Base-by-base conservation (phyloP, 30 jellyfish, hydroid and myxozoan genomes). In the Morbakka virulenta region DNA sequence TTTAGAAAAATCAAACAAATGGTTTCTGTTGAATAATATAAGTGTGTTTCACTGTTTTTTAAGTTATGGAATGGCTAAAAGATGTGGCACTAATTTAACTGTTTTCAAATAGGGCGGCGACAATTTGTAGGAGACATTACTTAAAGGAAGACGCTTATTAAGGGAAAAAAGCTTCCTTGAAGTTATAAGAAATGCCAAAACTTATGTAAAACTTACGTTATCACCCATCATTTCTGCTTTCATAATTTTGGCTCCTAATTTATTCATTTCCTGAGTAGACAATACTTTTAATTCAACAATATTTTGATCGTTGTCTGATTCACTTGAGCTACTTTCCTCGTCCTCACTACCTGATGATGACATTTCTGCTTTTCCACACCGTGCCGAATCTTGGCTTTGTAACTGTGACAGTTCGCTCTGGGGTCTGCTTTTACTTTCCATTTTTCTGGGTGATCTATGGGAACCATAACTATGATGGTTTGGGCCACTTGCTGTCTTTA, bases 171-270 rank as follows among this genome's bases (percentile, higher is more conserved):
- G n/a, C n/a, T n/a, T n/a, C n/a, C n/a, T n/a, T n/a, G n/a, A n/a
- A n/a, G n/a, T n/a, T n/a, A n/a, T n/a, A n/a, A n/a, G n/a, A n/a
- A n/a, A n/a, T n/a, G n/a, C n/a, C n/a, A n/a, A n/a, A n/a, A n/a
- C n/a, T n/a, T n/a, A n/a, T n/a, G n/a, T n/a, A n/a, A n/a, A n/a
- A n/a, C n/a, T 82, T 52, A 89, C 97, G 85, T 84, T 76, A 50
- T 91, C 78, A 34, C 96, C 98, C 91, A 91, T 72, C 4, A 91
- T 74, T 63, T 91, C 98, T 14, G 98, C 98, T 33, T 95, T 82
- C 21, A 91, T 65, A 24, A 91, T 77, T 34, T 80, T 78, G 25
- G 98, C 98, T 57, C 91, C 74, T 24, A 91, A 51, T 67, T 84
- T 95, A 35, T 91, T 91, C 35, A 82, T 77, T 32, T 84, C 95